phyloP scores from a whole-genome alignment of 1,140 invertebrate genomes.

The Drosophila melanica region DNA sequence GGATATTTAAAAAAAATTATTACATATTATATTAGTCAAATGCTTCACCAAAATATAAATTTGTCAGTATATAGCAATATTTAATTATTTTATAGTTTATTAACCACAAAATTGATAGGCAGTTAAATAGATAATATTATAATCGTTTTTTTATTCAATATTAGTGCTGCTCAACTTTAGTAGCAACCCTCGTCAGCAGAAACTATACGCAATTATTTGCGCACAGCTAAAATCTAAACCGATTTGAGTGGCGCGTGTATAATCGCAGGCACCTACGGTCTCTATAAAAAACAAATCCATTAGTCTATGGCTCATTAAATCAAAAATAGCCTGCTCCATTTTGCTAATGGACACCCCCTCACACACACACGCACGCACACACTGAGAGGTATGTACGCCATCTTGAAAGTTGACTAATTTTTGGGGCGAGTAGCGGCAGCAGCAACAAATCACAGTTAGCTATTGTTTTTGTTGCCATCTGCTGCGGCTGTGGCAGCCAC shows the following conservation, averaged over 20 bases:
- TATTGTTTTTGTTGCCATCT: conserved; percentile 48
- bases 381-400: conserved; percentile 29
- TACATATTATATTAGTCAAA: too few species aligned
- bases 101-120: too few species aligned
- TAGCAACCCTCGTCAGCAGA: conserved; percentile 12
- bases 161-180: neutral
- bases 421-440: conserved; percentile 41
- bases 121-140: too few species aligned
- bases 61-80: too few species aligned
- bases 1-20: too few species aligned
- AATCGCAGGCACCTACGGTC: conserved; percentile 39
- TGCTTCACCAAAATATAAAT: too few species aligned
- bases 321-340: conserved; percentile 83
- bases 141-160: too few species aligned
- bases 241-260: conserved; percentile 45
- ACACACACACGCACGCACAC: neutral
- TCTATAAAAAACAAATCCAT: conserved; percentile 65
- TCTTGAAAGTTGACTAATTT: conserved; percentile 70
- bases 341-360: conserved; percentile 77
- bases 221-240: conserved; percentile 34
- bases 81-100: too few species aligned
- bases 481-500: conserved; percentile 44
- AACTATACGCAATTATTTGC: conserved; percentile 37
- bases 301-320: conserved; percentile 83
- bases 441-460: conserved; percentile 51